Percentiles rank a stretch among this genome's conserved stretches.
These are phyloP conservation scores for Unio pictorum DNA, from an alignment of 2,888 invertebrate genomes.

Conservation along the genomic window DNA sequence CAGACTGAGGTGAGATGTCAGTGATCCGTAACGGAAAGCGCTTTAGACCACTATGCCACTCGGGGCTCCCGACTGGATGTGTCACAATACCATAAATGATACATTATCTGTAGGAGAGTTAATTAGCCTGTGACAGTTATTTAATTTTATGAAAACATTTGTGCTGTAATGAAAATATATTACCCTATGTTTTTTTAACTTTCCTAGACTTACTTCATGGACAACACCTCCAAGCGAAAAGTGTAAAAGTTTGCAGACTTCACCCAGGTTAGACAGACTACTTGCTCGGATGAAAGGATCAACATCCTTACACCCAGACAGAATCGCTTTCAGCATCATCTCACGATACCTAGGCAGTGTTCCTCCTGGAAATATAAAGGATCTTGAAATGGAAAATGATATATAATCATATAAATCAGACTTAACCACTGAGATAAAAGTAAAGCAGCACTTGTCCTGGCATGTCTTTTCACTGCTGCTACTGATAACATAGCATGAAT, in stretches of 20 bases:
- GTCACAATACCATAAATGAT: too few species aligned
- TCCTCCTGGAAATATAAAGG: slow-evolving; percentile 77
- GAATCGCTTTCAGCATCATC: slow-evolving; percentile 80
- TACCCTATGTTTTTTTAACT: too few species aligned
- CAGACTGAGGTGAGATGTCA: too few species aligned
- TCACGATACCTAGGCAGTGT: slow-evolving; percentile 81
- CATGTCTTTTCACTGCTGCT: too few species aligned
- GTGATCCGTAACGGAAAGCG: too few species aligned
- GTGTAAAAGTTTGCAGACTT: slow-evolving; percentile 82
- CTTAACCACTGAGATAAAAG: background rate
- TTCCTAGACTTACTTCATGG: slow-evolving; percentile 76
- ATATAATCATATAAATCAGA: background rate
- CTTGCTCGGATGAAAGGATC: slow-evolving; percentile 85
- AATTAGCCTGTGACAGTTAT: too few species aligned
- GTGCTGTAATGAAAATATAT: too few species aligned
- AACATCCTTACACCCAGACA: slow-evolving; percentile 80
- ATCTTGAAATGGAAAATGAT: background rate
- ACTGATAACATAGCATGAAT: too few species aligned
- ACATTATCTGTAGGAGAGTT: too few species aligned
- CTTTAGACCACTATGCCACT: too few species aligned
- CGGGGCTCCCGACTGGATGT: too few species aligned
- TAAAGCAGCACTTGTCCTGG: background rate
- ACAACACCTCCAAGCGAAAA: slow-evolving; percentile 82
- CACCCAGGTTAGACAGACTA: slow-evolving; percentile 87
- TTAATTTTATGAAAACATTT: too few species aligned